Evolutionary conservation across 2,888 invertebrate species (phyloP).

Genomic region (Cataglyphis albicans): DNA sequence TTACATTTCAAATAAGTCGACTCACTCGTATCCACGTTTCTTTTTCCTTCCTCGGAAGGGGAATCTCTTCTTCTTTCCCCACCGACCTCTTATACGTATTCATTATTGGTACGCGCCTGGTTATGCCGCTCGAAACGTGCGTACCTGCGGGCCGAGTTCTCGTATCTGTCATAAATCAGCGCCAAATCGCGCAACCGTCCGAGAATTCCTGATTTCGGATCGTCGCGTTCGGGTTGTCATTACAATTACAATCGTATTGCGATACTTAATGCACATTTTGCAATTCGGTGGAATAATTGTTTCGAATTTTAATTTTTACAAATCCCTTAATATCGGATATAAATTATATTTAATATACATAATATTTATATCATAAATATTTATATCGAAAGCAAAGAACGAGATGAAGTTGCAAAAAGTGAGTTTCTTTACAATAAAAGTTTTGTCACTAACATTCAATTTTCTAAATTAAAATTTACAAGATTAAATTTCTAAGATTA

Average conservation of each 20-base stretch:
- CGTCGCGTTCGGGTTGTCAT: conserved; percentile 21
- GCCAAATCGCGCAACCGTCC: conserved; percentile 74
- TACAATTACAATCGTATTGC: not conserved
- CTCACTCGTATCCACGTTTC: conserved; percentile 71
- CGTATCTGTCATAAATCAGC: conserved; percentile 83
- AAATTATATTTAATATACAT: not conserved
- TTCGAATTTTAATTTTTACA: not conserved
- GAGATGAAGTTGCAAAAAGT: not conserved
- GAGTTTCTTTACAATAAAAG: not conserved
- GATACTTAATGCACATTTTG: not conserved
- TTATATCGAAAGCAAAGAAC: not conserved
- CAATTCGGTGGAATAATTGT: not conserved
- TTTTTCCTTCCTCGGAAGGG: conserved; percentile 53
- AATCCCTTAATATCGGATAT: not conserved
- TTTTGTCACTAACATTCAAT: not conserved
- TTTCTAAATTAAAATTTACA: not conserved
- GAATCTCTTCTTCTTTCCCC: conserved; percentile 57
- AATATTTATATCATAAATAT: not conserved
- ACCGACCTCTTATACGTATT: conserved; percentile 79
- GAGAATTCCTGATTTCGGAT: conserved; percentile 76
- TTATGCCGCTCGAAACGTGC: conserved; percentile 80
- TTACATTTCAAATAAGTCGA: conserved; percentile 85
- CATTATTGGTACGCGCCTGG: conserved; percentile 83
- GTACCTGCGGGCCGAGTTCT: conserved; percentile 77
- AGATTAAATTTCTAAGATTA: too few relatives aligned